Conservation (phyloP, 2,113 vertebrate genomes). For the Hydrolagus affinis region DNA sequence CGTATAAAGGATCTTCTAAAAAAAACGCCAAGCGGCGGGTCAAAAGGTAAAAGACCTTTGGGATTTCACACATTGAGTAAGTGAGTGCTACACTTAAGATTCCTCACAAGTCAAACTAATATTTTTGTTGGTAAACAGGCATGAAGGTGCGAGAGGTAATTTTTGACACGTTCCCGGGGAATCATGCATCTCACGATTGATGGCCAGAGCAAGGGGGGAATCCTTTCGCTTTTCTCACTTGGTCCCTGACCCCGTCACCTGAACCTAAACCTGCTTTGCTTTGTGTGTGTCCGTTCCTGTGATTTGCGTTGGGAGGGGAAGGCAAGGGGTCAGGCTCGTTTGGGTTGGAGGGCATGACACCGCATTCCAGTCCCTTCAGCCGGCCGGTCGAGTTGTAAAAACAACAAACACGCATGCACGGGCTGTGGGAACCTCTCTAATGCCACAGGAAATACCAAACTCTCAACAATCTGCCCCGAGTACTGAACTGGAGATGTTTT, state of each 20-base stretch:
- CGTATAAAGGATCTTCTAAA: not conserved
- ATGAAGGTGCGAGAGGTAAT: slow-evolving; percentile 19
- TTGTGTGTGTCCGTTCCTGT: slow-evolving; percentile 16
- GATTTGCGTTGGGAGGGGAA: too few relatives aligned
- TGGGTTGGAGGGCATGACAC: slow-evolving; percentile 11
- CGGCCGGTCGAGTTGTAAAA: not conserved
- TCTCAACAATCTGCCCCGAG: not conserved
- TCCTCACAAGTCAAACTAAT: not conserved
- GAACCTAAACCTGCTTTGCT: not conserved
- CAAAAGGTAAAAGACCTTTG: not conserved
- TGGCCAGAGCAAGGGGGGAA: not conserved
- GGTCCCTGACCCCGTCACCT: not conserved
- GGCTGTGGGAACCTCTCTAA: not conserved
- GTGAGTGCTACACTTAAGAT: not conserved
- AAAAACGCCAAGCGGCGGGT: not conserved
- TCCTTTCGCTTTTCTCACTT: slow-evolving; percentile 6
- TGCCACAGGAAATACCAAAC: not conserved
- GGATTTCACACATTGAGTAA: not conserved
- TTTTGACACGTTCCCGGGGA: not conserved
- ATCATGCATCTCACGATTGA: not conserved
- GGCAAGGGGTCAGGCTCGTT: slow-evolving; percentile 3
- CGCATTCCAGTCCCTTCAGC: not conserved
- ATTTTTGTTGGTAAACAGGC: not conserved
- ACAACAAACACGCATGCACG: not conserved
- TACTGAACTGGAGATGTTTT: not conserved